phyloP scores from a whole-genome alignment of 2,113 vertebrate species.

The Xyrauchen texanus region DNA sequence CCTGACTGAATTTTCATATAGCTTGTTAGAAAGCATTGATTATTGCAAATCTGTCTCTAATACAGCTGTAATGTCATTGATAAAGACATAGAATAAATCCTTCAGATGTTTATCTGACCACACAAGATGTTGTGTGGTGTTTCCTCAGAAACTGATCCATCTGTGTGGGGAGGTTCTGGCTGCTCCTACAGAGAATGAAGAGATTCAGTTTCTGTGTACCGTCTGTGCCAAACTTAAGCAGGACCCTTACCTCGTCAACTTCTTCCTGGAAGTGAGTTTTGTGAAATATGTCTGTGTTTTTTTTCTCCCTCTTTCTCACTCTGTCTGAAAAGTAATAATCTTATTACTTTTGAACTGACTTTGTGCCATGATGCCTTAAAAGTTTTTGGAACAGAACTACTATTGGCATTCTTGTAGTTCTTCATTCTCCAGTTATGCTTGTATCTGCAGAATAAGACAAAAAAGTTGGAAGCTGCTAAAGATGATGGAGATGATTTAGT shows the following conservation, averaged over 20 bases:
- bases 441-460: constrained; percentile 81
- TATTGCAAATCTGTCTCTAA: no score
- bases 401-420: background rate
- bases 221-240: constrained; percentile 97
- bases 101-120: no score
- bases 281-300: background rate
- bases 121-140: no score
- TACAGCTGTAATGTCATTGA: no score
- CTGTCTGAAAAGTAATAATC: no score
- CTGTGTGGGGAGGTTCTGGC: constrained; percentile 95
- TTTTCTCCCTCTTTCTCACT: no score
- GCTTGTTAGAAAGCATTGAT: no score
- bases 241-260: constrained; percentile 97
- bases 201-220: constrained; percentile 98
- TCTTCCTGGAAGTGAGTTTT: constrained; percentile 91
- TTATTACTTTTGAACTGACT: no score
- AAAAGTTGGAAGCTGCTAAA: constrained; percentile 66
- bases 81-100: no score
- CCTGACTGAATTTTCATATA: no score
- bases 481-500: constrained; percentile 64
- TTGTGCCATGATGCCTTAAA: no score
- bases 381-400: background rate
- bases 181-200: constrained; percentile 97
- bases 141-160: constrained; percentile 88
- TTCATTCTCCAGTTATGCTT: constrained; percentile 32